Percentiles rank a stretch among this genome's conserved stretches.
Conservation (phyloP, 1,140 invertebrate species). For the Drosophila nasuta region DNA sequence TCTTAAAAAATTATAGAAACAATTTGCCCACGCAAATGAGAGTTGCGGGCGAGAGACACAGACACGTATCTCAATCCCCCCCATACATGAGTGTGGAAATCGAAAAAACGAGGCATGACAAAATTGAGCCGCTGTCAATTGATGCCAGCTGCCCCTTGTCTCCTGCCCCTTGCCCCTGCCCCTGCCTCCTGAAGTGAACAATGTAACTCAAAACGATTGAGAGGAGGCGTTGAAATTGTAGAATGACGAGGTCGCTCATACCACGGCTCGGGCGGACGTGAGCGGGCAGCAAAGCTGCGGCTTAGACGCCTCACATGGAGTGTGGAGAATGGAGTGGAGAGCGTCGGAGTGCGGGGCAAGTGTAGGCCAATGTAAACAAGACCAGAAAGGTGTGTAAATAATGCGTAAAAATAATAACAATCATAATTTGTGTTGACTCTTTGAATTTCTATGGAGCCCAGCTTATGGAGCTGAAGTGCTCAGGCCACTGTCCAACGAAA, state of each 20-base stretch:
- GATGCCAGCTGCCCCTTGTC: conserved; percentile 17
- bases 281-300: conserved; percentile 55
- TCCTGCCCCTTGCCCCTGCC: background rate
- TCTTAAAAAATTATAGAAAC: conserved; percentile 62
- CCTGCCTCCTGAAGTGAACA: background rate
- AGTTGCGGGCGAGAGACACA: conserved; percentile 36
- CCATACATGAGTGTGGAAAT: conserved; percentile 43
- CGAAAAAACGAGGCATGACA: conserved; percentile 59
- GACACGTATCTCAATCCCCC: background rate
- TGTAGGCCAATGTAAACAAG: conserved; percentile 54
- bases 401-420: conserved; percentile 69
- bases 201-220: conserved; percentile 43
- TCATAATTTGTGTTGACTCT: conserved; percentile 64
- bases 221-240: conserved; percentile 55
- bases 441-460: conserved; percentile 29
- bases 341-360: background rate
- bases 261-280: conserved; percentile 37
- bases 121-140: conserved; percentile 65
- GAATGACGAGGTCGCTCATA: conserved; percentile 48
- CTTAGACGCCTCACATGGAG: conserved; percentile 46
- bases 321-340: conserved; percentile 4
- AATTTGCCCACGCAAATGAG: conserved; percentile 61
- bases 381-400: conserved; percentile 66
- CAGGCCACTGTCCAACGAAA: conserved; percentile 1
- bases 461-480: conserved; percentile 43